These are phyloP conservation scores for Chalcosyrphus nemorum DNA, from an alignment of 2,888 invertebrate genomes.

Conservation along the genomic window DNA sequence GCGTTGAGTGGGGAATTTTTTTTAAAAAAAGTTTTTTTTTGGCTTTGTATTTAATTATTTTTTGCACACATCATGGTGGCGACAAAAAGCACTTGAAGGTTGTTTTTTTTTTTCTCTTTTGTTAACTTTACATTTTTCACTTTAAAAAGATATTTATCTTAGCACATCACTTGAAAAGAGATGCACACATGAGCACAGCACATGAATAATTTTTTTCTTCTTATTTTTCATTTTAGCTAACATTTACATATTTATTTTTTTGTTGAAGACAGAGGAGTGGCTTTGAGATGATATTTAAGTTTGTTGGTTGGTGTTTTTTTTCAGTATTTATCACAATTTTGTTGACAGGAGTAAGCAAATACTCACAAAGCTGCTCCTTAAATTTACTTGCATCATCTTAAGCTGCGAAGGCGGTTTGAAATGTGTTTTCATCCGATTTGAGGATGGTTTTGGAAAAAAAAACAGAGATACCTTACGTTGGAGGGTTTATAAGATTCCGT, in stretches of 20 bases:
- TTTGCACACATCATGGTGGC: constrained; percentile 43
- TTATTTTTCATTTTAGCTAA: constrained; percentile 10
- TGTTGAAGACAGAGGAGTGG: constrained; percentile 24
- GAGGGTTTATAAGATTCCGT: background rate
- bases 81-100: constrained; percentile 28
- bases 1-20: constrained; percentile 8
- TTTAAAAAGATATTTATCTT: constrained; percentile 22
- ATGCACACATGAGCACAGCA: constrained; percentile 14
- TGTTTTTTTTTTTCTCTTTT: constrained; percentile 5
- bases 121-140: background rate
- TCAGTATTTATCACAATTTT: background rate
- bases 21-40: constrained; percentile 20
- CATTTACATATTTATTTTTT: constrained; percentile 32
- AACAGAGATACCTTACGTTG: constrained; percentile 3
- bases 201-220: background rate
- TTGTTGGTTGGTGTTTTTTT: background rate
- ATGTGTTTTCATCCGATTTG: background rate
- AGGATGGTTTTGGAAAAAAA: background rate
- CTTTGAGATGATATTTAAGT: constrained; percentile 13
- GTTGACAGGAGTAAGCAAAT: background rate
- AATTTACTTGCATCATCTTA: constrained; percentile 32
- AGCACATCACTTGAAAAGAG: constrained; percentile 18
- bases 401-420: constrained; percentile 25
- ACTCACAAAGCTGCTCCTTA: constrained; percentile 50
- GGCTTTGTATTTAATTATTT: background rate